Conservation (phyloP, 2,113 vertebrate species). For the Gasterosteus aculeatus region DNA sequence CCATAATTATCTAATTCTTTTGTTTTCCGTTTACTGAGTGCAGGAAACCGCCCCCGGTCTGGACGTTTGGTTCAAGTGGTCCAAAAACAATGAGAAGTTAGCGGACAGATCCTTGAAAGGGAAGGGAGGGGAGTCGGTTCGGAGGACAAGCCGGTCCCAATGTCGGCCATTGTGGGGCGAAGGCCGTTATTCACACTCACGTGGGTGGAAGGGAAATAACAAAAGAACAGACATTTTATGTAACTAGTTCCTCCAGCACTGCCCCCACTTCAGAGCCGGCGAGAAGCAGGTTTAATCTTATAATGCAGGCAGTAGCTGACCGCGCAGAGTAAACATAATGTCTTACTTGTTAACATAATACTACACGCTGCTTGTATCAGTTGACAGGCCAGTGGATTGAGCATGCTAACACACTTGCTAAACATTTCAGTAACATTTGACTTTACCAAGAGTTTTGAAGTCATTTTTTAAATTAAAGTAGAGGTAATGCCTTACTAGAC, state of each 20-base stretch:
- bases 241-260: conserved; percentile 48
- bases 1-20: conserved; percentile 56
- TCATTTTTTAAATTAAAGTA: not conserved
- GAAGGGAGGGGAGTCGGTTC: conserved; percentile 64
- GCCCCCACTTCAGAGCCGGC: not conserved
- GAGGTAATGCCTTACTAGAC: not conserved
- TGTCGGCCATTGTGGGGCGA: conserved; percentile 65
- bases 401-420: not conserved
- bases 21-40: conserved; percentile 41
- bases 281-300: not conserved
- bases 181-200: conserved; percentile 62
- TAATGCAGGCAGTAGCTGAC: not conserved
- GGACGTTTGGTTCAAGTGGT: conserved; percentile 49
- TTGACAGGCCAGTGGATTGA: not conserved
- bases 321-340: conserved; percentile 1
- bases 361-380: conserved; percentile 13
- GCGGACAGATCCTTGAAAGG: conserved; percentile 59
- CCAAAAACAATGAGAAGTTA: conserved; percentile 69
- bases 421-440: not conserved
- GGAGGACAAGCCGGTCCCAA: conserved; percentile 50
- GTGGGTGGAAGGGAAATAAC: conserved; percentile 58
- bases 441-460: not conserved
- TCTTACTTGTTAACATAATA: conserved; percentile 25
- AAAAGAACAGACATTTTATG: conserved; percentile 60
- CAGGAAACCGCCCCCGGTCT: conserved; percentile 61